Evolutionary conservation across 1,140 invertebrate genomes (phyloP).

Genomic region (Diachasmimorpha longicaudata): DNA sequence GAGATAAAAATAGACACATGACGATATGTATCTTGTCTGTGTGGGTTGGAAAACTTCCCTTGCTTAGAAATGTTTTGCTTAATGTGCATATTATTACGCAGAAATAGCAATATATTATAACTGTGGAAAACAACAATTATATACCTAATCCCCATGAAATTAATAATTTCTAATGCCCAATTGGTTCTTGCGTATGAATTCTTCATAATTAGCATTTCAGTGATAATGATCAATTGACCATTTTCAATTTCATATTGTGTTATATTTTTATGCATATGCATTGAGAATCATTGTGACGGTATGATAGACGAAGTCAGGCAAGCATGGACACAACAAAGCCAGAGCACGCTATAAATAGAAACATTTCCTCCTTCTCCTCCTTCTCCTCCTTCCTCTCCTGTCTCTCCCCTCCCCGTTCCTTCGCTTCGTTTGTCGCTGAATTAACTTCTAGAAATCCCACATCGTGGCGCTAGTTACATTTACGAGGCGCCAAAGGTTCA

Average conservation of each 20-base stretch:
- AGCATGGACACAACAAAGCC: constrained; percentile 30
- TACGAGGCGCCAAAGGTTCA: constrained; percentile 25
- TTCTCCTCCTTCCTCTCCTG: background rate
- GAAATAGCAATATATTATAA: background rate
- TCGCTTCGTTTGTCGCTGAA: no score
- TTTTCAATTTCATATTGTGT: background rate
- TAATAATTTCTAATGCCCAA: no score
- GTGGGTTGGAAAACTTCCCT: constrained; percentile 32
- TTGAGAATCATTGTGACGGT: background rate
- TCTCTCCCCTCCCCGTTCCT: background rate
- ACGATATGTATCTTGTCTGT: constrained; percentile 35
- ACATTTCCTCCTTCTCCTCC: background rate
- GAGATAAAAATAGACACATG: constrained; percentile 54
- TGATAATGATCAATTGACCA: background rate
- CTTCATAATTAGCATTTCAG: background rate
- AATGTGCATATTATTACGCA: constrained; percentile 1
- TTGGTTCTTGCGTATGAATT: background rate
- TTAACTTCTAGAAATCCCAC: background rate
- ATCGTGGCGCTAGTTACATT: constrained; percentile 20
- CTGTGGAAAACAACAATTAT: no score
- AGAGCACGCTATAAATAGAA: constrained; percentile 31
- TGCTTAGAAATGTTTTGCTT: background rate
- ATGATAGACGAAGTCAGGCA: background rate
- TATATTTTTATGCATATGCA: background rate
- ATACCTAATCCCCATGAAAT: no score